Evolutionary conservation across 1,140 invertebrate species (phyloP), one percentile per base, ranked within the genome.

Genomic region (Drosophila sp.): DNA sequence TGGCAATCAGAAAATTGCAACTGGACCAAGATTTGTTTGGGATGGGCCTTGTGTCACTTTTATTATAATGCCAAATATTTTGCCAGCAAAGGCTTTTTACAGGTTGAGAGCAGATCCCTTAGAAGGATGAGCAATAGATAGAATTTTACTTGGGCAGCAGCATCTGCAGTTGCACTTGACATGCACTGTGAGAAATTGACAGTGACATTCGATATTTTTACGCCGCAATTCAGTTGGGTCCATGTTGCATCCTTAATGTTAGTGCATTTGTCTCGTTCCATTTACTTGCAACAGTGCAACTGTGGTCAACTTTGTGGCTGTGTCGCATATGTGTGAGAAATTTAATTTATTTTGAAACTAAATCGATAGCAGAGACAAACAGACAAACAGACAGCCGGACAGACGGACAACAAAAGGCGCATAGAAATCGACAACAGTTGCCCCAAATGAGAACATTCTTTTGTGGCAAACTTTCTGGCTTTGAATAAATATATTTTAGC

Each of bases 21-120:
- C 59, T 74, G 75, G 61, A 63, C 69, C 9, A 11, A 7, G 16
- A 6, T 32, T 50, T 50, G 29, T 50, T 14, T 5, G 3, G 27
- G 18, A 34, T 16, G 40, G 14, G 32, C 6, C 46, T 40, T 51
- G 32, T 36, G 56, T 36, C 46, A 40, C 72, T 89, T 79, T 82
- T 82, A 87, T 89, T 82, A 81, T 87, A 70, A 82, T 87, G 75
- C 71, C 82, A 87, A 86, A 86, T 86, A 86, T 86, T 87, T 81
- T 48, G 53, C 41, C 54, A 72, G 41, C 65, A 58, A 53, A 25
- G 57, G 32, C 18, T 36, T 11, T 18, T 16, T 13, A 7, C 41
- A 14, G 46, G 27, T 59, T 14, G 40, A 7, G 5, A 45, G 9
- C 40, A 16, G n/a, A 45, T 11, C 21, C 25, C 25, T 8, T 29